Evolutionary conservation across 2,113 vertebrate genomes (phyloP), one percentile per base, ranked within the genome.

Genomic region (Pyxicephalus adspersus): DNA sequence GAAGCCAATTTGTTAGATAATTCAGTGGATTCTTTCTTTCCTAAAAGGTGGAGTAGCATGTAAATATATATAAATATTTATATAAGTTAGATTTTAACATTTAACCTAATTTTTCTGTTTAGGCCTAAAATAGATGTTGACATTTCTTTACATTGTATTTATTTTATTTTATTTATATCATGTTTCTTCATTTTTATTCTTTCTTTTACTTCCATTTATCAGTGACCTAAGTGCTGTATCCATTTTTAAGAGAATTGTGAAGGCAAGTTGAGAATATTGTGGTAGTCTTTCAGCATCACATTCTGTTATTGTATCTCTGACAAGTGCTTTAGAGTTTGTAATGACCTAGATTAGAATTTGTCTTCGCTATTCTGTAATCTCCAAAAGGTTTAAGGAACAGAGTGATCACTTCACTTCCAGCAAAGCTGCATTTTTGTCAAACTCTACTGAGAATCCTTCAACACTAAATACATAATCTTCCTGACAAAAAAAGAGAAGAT

Each of bases 391-490:
- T 81, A 75, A 75, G 61, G 72, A 75, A 81, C 70, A 81, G 70
- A 74, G 80, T 65, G 70, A 81, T 81, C 71, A 75, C 80, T 81
- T 81, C 63, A 58, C 70, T 75, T 75, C 71, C 52, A 81, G 70
- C 29, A 65, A 73, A 81, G 71, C 71, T 75, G 71, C 61, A 75
- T 81, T 75, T 81, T 73, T 58, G 80, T 58, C 34, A 73, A 73
- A 73, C 80, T 81, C 70, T 75, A 57, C 70, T 65, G 70, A 81
- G 80, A 75, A 74, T 81, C 80, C 61, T 81, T 81, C 71, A 81
- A 71, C 61, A 66, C 80, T 81, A 81, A 81, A 81, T 81, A 81
- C 71, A 81, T 81, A 81, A 81, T 81, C 80, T 81, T 75, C 60
- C 71, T 81, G 80, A 81, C 80, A 81, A 81, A 75, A 64, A 73